Conservation (phyloP, 2,113 vertebrate genomes). For the Grammomys surdaster region DNA sequence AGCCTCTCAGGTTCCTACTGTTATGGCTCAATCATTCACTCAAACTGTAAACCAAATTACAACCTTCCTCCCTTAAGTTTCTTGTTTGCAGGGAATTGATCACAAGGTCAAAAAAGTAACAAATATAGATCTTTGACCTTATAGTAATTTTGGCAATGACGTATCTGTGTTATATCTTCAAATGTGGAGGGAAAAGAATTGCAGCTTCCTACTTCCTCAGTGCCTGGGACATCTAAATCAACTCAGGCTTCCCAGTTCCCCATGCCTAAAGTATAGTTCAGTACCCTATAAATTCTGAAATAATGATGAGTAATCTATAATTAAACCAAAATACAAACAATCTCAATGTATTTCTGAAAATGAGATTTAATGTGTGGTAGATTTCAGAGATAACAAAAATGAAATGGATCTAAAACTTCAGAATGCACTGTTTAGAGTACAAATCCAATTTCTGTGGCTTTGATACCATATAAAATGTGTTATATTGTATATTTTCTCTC, state of each 20-base stretch:
- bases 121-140: neutral
- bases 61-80: neutral
- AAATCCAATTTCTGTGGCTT: neutral
- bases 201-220: neutral
- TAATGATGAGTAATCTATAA: slow-evolving; percentile 21
- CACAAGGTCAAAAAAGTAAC: neutral
- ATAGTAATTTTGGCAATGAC: neutral
- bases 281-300: neutral
- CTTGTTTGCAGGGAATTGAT: neutral
- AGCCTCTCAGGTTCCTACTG: neutral
- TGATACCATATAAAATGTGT: neutral
- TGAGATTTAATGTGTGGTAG: neutral
- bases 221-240: neutral
- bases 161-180: neutral
- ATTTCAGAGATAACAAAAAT: neutral
- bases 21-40: neutral
- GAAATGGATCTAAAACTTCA: neutral
- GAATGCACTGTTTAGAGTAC: neutral
- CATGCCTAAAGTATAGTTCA: neutral
- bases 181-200: neutral
- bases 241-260: accelerated
- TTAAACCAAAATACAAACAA: neutral
- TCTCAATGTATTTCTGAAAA: neutral
- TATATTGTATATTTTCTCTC: neutral
- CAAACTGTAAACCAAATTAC: neutral